Evolutionary conservation across 2,888 invertebrate species (phyloP), one percentile per base, ranked within the genome.

Genomic region (Caenorhabditis sp.): DNA sequence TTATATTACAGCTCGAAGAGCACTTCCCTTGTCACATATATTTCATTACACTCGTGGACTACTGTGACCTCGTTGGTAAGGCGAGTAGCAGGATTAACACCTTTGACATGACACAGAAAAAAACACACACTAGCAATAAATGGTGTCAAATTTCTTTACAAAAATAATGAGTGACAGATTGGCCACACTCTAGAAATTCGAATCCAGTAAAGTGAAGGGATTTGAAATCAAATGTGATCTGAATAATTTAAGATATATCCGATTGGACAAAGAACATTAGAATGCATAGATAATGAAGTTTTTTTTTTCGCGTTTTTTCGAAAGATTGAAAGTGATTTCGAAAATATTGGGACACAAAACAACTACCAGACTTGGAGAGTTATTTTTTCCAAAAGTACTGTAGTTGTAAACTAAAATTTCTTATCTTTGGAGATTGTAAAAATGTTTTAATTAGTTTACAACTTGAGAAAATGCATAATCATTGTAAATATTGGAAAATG

Each of bases 241-340:
- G 43, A 43, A 43, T 43, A 43, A 43, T 43, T 43, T 43, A 43
- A 43, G 43, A 43, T 43, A 17, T 14, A 43, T 17, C 17, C 43
- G 43, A 17, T 10, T 17, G 43, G 43, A 43, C 43, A 43, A 43
- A 43, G 43, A 43, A 43, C 43, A 43, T 43, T 43, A 43, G 43
- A 43, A 43, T 43, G 43, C 43, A 43, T 43, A 43, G 43, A 43
- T 43, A 43, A 43, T 43, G 43, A 43, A 43, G 43, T 43, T 43
- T 43, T 43, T 14, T 43, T 43, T 43, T 17, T 43, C 10, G 31
- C 5, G 10, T 36, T 36, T 36, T 36, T 5, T 36, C 12, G 43
- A 17, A 10, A 43, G 43, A 43, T 17, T 17, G 14, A 43, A 17
- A 10, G 12, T 43, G 43, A 17, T 43, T 43, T 43, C 17, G 14